Evolutionary conservation across 2,888 invertebrate genomes (phyloP), one percentile per base, ranked within the genome.

Genomic region (Sericinus montela): DNA sequence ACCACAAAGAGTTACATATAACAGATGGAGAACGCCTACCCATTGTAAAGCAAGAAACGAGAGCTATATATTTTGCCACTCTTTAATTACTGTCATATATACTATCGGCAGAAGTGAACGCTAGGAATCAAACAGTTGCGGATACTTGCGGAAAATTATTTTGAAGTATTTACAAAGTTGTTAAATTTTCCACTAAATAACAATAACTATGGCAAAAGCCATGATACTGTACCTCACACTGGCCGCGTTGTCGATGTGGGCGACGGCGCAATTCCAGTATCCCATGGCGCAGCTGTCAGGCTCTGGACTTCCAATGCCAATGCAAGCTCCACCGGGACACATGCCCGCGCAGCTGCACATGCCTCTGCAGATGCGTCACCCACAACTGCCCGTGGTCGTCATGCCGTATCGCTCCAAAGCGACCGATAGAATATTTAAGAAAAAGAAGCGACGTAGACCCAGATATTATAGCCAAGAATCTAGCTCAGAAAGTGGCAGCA

Each of bases 321-420:
- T 59, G 38, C 56, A 54, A n/a, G 56, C 53, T 3, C 50, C 64
- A n/a, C 60, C 66, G 10, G 60, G 61, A 7, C 58, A 66, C 48
- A 49, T 59, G 43, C 48, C 57, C 9, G 47, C 53, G 3, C 52
- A 51, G 0, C 54, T 63, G 55, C 59, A 55, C 15, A 52, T 60
- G 57, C 55, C 55, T 5, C 38, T 58, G 28, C 56, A 62, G 11
- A 46, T 62, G 30, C 54, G 59, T 1, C 74, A 69, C 1, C 71
- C 62, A 6, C 72, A 74, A 34, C 52, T 83, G 25, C 83, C 84
- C 0, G 68, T 79, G 29, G 74, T 85, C 0, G 75, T 85, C 0
- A 81, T 77, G 80, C 86, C 86, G 0, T 82, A 69, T 54, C 73
- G 75, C 44, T 72, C 75, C 0, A 76, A 71, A 51, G 62, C 61